These are phyloP conservation scores for Megaceryle torquata DNA, from an alignment of 2,113 vertebrate genomes.

Conservation along the genomic window DNA sequence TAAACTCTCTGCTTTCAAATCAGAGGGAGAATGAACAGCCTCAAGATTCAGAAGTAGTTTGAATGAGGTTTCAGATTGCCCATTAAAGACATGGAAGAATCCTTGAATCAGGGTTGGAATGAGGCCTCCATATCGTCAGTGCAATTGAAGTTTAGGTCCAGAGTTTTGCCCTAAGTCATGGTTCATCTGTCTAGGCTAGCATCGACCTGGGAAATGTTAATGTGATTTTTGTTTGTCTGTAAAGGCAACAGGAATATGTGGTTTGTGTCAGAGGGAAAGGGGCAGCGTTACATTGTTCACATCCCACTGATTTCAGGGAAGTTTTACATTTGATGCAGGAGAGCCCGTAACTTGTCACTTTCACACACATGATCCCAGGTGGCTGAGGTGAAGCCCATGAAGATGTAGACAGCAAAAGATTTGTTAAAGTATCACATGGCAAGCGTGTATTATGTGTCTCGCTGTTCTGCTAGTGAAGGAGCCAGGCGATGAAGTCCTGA, in stretches of 20 bases:
- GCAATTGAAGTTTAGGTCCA: background rate
- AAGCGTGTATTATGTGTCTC: constrained; percentile 29
- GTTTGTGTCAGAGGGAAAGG: background rate
- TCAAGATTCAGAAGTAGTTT: background rate
- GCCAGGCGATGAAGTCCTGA: background rate
- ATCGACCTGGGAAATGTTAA: background rate
- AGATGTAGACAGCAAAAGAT: constrained; percentile 48
- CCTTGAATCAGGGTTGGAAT: background rate
- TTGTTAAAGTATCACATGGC: constrained; percentile 49
- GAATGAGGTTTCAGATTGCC: background rate
- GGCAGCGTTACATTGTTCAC: accelerated
- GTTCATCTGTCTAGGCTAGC: background rate
- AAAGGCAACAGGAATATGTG: background rate
- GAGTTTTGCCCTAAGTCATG: background rate
- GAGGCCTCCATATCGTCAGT: background rate
- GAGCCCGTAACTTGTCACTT: background rate
- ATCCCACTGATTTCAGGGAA: background rate
- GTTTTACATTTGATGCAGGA: background rate
- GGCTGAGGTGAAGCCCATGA: constrained; percentile 7
- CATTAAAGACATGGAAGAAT: background rate
- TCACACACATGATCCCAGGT: background rate
- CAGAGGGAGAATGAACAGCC: background rate
- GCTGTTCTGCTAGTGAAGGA: background rate
- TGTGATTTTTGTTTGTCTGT: background rate
- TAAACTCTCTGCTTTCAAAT: background rate